Evolutionary conservation across 92 coral and sea anemone genomes (phyloP).

Genomic region (Paragorgia papillata): DNA sequence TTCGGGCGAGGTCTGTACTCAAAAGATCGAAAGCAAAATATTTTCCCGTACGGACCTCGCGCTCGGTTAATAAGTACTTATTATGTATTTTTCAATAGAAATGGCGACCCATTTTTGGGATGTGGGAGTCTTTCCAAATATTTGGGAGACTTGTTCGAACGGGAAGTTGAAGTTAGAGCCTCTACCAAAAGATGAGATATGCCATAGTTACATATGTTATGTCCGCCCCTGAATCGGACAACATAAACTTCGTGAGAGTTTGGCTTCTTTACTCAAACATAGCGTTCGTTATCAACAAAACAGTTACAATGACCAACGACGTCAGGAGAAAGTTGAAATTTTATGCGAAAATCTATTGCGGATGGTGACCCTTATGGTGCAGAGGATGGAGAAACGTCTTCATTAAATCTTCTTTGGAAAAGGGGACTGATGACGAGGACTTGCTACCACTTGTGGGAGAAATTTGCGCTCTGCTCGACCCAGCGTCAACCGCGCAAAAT

Average conservation of each 20-base stretch:
- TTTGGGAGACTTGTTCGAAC: slow-evolving; percentile 27
- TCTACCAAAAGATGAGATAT: slow-evolving; percentile 29
- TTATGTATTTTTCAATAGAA: slow-evolving; percentile 14
- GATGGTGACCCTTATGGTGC: slow-evolving; percentile 6
- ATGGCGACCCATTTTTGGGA: slow-evolving; percentile 25
- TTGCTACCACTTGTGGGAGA: slow-evolving; percentile 7
- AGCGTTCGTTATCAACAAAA: slow-evolving; percentile 29
- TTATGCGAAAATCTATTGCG: not conserved
- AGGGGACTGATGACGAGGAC: not conserved
- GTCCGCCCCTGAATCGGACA: slow-evolving; percentile 16
- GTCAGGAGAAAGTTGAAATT: slow-evolving; percentile 8
- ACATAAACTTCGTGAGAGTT: slow-evolving; percentile 29
- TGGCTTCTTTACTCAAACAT: slow-evolving; percentile 40
- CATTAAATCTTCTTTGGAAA: not conserved
- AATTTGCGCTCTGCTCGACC: slow-evolving; percentile 25
- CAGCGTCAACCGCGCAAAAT: slow-evolving; percentile 32
- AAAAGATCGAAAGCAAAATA: too few species aligned
- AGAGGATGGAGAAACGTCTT: not conserved
- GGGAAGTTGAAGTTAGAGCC: slow-evolving; percentile 12
- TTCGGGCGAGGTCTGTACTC: too few species aligned
- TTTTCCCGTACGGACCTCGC: too few species aligned
- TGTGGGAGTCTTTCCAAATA: slow-evolving; percentile 13
- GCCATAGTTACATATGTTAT: slow-evolving; percentile 24
- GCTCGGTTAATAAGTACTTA: too few species aligned
- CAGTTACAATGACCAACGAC: slow-evolving; percentile 36